A percentile compares a stretch with the other conserved stretches of the same genome.
phyloP scores from a whole-genome alignment of 2,888 invertebrate species.

The Linyphia triangularis region DNA sequence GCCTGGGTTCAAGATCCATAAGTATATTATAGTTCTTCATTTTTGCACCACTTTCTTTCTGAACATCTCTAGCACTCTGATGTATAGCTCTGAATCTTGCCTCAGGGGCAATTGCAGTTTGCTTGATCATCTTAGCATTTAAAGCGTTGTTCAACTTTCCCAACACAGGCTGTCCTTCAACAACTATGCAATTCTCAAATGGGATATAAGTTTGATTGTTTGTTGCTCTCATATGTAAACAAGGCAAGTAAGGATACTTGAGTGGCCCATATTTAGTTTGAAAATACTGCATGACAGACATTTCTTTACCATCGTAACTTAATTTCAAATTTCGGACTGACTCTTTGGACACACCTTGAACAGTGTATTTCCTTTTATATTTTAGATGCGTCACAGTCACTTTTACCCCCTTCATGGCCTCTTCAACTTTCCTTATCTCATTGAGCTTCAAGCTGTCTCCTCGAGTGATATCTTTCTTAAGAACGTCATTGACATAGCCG shows the following conservation, averaged over 20 bases:
- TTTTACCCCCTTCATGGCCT: slow-evolving; percentile 35
- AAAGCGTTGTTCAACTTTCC: slow-evolving; percentile 35
- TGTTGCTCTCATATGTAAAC: slow-evolving; percentile 58
- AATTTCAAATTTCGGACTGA: slow-evolving; percentile 38
- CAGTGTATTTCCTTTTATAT: slow-evolving; percentile 52
- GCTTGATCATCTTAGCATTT: slow-evolving; percentile 58
- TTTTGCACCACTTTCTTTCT: slow-evolving; percentile 33
- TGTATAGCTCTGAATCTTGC: slow-evolving; percentile 66
- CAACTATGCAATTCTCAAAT: slow-evolving; percentile 64
- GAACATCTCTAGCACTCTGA: slow-evolving; percentile 33
- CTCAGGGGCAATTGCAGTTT: slow-evolving; percentile 67
- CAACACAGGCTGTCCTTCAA: slow-evolving; percentile 63
- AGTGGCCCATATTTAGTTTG: slow-evolving; percentile 43
- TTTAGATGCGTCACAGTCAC: slow-evolving; percentile 48
- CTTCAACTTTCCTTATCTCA: slow-evolving; percentile 26
- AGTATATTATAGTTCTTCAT: slow-evolving; percentile 62
- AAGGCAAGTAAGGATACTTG: slow-evolving; percentile 62
- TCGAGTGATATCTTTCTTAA: slow-evolving; percentile 8
- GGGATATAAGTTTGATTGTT: slow-evolving; percentile 68
- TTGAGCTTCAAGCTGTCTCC: background rate
- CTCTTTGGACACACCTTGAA: slow-evolving; percentile 40
- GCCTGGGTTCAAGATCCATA: slow-evolving; percentile 44
- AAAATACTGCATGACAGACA: slow-evolving; percentile 71
- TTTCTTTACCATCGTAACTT: background rate
- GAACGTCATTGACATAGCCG: slow-evolving; percentile 38